phyloP scores from a whole-genome alignment of 2,888 invertebrate species.

The Pseudococcus jackbeardsleyi region DNA sequence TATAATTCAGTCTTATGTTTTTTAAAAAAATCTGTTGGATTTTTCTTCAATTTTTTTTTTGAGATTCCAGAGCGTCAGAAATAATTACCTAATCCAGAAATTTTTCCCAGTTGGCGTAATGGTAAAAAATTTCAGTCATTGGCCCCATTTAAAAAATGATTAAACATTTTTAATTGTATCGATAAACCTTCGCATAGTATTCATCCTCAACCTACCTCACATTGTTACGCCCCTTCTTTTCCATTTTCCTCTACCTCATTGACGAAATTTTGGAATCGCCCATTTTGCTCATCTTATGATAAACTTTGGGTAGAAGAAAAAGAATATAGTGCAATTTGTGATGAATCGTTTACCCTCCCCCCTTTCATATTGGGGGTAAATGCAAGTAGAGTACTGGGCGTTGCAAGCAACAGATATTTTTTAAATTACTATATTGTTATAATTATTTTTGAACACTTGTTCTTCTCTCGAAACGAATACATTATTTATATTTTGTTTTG shows the following conservation, averaged over 20 bases:
- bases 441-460: slow-evolving; percentile 20
- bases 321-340: neutral
- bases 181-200: neutral
- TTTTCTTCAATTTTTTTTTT: neutral
- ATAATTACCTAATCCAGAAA: neutral
- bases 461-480: neutral
- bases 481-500: slow-evolving; percentile 11
- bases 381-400: neutral
- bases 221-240: neutral
- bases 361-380: neutral
- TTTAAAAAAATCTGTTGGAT: neutral
- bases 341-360: neutral
- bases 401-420: neutral
- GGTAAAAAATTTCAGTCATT: neutral
- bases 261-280: neutral
- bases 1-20: neutral
- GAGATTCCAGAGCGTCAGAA: neutral
- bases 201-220: neutral
- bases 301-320: neutral
- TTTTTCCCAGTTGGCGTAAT: neutral
- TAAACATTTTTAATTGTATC: no score
- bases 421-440: neutral
- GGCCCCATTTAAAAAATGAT: no score
- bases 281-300: neutral
- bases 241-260: slow-evolving; percentile 1